These are phyloP conservation scores for Caretta caretta DNA, from an alignment of 2,113 vertebrate species.

Conservation along the genomic window DNA sequence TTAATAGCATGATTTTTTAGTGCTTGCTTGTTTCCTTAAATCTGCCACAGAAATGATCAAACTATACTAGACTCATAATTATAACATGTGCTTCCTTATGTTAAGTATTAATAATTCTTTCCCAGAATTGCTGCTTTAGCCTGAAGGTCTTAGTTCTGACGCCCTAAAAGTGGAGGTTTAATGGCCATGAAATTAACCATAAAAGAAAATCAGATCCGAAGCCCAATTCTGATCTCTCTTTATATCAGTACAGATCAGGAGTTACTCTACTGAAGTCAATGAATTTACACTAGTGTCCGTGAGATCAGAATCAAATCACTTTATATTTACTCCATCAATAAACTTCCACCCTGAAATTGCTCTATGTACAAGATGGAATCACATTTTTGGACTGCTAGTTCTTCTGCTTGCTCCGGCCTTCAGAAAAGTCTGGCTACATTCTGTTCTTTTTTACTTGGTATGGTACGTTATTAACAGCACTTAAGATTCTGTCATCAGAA, in stretches of 20 bases:
- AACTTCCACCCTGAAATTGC: fast-evolving
- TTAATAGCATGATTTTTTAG: not conserved
- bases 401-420: not conserved
- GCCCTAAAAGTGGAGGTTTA: not conserved
- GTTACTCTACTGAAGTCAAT: fast-evolving
- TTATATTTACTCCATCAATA: fast-evolving
- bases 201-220: not conserved
- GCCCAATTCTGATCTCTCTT: not conserved
- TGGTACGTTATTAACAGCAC: not conserved
- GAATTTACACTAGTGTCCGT: not conserved
- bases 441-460: not conserved
- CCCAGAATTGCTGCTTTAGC: not conserved
- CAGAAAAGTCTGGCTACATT: not conserved
- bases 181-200: fast-evolving
- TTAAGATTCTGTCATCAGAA: not conserved
- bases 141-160: not conserved
- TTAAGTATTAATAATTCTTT: not conserved
- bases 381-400: not conserved
- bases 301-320: fast-evolving
- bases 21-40: not conserved
- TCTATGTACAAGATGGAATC: fast-evolving
- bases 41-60: fast-evolving
- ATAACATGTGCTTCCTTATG: fast-evolving
- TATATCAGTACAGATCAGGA: fast-evolving
- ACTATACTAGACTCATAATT: not conserved